Evolutionary conservation across 2,113 vertebrate genomes (phyloP), one percentile per base, ranked within the genome.

Genomic region (Plestiodon gilberti): DNA sequence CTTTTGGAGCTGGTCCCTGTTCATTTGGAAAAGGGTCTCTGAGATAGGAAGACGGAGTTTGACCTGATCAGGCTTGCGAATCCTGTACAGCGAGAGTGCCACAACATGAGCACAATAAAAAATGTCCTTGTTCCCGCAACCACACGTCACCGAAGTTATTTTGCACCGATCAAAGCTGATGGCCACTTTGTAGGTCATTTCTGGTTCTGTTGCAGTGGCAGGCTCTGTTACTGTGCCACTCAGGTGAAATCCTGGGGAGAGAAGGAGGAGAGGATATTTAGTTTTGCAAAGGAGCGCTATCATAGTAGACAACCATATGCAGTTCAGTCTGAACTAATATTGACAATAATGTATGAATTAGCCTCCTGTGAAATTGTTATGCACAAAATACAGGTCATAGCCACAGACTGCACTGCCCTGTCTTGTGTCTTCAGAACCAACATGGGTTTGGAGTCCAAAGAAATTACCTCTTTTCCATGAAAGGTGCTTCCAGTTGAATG

Each of bases 141-240:
- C 99, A 15, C 99, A 99, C 1, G 98, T 99, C 93, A 99, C 99
- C 0, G 99, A 99, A 78, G 99, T 99, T 95, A 99, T 99, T 96
- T 99, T 99, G 97, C 99, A 99, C 92, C 99, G 97, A 95, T 99
- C 98, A 8, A 99, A 99, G 96, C 99, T 99, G 97, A 99, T 99
- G 92, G 99, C 98, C 94, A 99, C 99, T 94, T 98, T 98, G 94
- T 99, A 98, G 84, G 97, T 99, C 94, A 98, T 95, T 95, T 99
- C 98, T 64, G 98, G 97, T 74, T 99, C 99, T 2, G 98, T 97
- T 0, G 97, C 87, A 38, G 97, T 97, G 0, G 97, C 97, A 0
- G 98, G 97, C 90, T 99, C 99, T 0, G 97, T 99, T 76, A 99
- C 98, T 0, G 99, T 99, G 88, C 99, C 99, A 0, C 99, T 99